Base-by-base conservation (phyloP, 2,797 vertebrate species). In the Craterocephalus amniculus region DNA sequence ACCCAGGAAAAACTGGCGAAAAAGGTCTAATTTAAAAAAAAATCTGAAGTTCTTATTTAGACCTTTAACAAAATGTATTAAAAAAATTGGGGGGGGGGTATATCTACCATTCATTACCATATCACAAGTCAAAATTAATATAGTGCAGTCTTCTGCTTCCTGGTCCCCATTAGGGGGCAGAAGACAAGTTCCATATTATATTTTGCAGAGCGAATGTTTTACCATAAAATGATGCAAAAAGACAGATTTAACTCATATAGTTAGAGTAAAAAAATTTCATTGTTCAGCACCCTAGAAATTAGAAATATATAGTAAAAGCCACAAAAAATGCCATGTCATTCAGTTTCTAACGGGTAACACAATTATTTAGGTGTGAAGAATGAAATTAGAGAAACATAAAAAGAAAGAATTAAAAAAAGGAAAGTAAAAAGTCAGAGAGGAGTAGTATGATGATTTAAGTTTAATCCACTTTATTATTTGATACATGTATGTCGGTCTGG, bases 381-480 rank as follows among this genome's bases (percentile, higher is more conserved):
- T 7, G n/a, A 48, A 48, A n/a, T 48, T 1, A n/a, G 7, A n/a
- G n/a, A 22, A 48, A 48, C n/a, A 3, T 1, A 22, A 48, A n/a
- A 8, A 13, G 13, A 26, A 26, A 45, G 9, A 6, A 16, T n/a
- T 1, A 45, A 7, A 45, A 7, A 7, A 9, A 26, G 6, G 18
- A 51, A 51, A 26, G 1, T 2, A 52, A 1, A 5, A 27, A 52
- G 49, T 13, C 49, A 26, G 22, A 27, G 4, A 13, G 6, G 1
- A 49, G 45, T 22, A 22, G 0, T 8, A 81, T 69, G 4, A 74
- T 75, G 65, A 68, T 66, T 60, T 57, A 54, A 71, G 38, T 88
- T 86, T 84, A 87, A 81, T 89, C 76, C 69, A 72, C 67, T 77
- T 70, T 71, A 70, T 76, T 57, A 70, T 78, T 80, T 77, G 32